Base-by-base conservation (phyloP, 2,113 vertebrate species). In the Ictalurus punctatus region DNA sequence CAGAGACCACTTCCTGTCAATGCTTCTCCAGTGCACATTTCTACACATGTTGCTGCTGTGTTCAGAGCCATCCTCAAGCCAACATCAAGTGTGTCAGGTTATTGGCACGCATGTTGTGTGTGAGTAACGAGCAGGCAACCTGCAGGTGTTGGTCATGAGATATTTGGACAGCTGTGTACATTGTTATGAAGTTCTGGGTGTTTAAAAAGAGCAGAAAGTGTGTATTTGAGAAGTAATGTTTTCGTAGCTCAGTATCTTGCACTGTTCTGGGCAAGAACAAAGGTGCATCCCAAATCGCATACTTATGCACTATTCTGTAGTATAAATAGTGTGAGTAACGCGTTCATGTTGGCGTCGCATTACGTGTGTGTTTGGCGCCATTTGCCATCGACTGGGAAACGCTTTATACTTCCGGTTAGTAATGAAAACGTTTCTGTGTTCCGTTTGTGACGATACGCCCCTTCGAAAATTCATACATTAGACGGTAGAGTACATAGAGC, bases 131-230 rank as follows among this genome's bases (percentile, higher is more conserved):
- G 23, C 23, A 48, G 58, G 27, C 37, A 30, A 56, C 44, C 34
- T 86, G 86, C 76, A 87, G 76, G 76, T 79, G 58, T 65, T 40
- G 40, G 44, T 2, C 40, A 8, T 37, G 34, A 27, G 61, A 80
- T 87, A 67, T 87, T 81, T 81, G 78, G 61, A 54, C 86, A 87
- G 86, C 61, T 82, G 86, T 69, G 61, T 67, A 37, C 63, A 82
- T 34, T 52, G 61, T 30, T 87, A 23, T 37, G 13, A 71, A 58
- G 54, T 10, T 19, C 37, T 58, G 69, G 14, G 12, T 56, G 86
- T 48, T 56, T 81, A 67, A 80, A 54, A 78, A 67, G 21, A 80
- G 37, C 40, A 86, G 74, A 23, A 52, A 63, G 48, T n/a, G 52
- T 6, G 7, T 1, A 30, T 63, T 23, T 52, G 25, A 52, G 17